Conservation (phyloP, 30 jellyfish, hydroid and myxozoan species). For the Cassiopea xamachana region DNA sequence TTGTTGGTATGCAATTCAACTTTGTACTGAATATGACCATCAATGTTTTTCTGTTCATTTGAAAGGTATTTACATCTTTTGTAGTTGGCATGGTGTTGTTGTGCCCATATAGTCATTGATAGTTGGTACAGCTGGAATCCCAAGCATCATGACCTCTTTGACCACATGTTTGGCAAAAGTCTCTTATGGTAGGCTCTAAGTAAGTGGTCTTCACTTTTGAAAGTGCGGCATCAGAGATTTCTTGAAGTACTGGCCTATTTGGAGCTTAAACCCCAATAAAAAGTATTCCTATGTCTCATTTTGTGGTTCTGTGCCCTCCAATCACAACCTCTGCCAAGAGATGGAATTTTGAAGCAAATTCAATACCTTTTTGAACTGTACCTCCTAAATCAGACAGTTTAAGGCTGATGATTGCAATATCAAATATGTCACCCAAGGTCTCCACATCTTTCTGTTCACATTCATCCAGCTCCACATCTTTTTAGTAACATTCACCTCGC, state of each 20-base stretch:
- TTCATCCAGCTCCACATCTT: too few relatives aligned
- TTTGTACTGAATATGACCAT: not conserved
- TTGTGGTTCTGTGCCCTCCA: too few relatives aligned
- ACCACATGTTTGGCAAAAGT: not conserved
- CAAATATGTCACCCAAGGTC: too few relatives aligned
- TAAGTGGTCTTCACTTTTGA: not conserved
- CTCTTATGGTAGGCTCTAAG: not conserved
- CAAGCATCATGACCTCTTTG: not conserved
- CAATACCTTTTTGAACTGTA: too few relatives aligned
- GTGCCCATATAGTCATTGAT: not conserved
- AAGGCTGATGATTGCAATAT: too few relatives aligned
- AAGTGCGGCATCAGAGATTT: not conserved
- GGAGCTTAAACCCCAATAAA: not conserved
- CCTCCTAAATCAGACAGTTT: too few relatives aligned
- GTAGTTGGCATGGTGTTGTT: too few relatives aligned
- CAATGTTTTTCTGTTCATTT: not conserved
- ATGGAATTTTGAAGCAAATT: too few relatives aligned
- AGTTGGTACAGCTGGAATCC: not conserved
- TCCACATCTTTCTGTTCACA: too few relatives aligned
- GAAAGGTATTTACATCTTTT: not conserved
- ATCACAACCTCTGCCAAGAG: too few relatives aligned
- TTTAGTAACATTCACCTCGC: too few relatives aligned
- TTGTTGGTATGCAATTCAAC: not conserved
- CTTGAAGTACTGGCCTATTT: too few relatives aligned
- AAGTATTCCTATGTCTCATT: not conserved